Evolutionary conservation across 1,140 invertebrate genomes (phyloP).

Genomic region (Eupeodes corollae): DNA sequence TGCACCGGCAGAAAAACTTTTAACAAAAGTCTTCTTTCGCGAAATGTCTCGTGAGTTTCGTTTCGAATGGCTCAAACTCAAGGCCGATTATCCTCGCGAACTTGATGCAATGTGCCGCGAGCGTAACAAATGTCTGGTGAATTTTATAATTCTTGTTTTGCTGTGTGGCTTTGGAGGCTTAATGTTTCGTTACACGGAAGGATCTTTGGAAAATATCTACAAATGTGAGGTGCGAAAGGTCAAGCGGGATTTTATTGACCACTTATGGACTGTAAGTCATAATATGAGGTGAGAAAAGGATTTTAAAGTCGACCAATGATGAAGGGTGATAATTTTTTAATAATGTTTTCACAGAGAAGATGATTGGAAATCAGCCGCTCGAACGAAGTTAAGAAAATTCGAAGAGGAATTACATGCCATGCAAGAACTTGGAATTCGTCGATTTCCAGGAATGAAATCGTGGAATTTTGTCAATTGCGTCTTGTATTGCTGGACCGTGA

Average conservation of each 20-base stretch:
- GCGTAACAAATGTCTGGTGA: conserved; percentile 54
- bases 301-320: not conserved
- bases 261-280: conserved; percentile 66
- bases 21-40: conserved; percentile 12
- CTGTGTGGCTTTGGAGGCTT: conserved; percentile 67
- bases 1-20: not conserved
- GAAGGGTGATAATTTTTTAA: not conserved
- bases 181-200: conserved; percentile 66
- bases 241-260: conserved; percentile 72
- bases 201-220: conserved; percentile 70
- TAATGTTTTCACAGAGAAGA: conserved; percentile 46
- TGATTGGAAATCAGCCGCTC: conserved; percentile 75
- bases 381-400: conserved; percentile 68
- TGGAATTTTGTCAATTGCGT: conserved; percentile 91
- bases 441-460: conserved; percentile 68
- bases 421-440: conserved; percentile 64
- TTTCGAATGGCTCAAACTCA: conserved; percentile 45
- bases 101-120: conserved; percentile 42
- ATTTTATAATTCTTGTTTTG: conserved; percentile 53
- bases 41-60: conserved; percentile 24
- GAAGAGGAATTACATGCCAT: conserved; percentile 76
- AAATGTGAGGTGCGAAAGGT: conserved; percentile 79
- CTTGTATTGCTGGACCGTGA: conserved; percentile 80
- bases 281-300: conserved; percentile 43
- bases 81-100: conserved; percentile 45